A percentile compares a stretch with the other conserved stretches of the same genome.
phyloP scores from a whole-genome alignment of 2,113 vertebrate species.

The Steatornis caripensis region DNA sequence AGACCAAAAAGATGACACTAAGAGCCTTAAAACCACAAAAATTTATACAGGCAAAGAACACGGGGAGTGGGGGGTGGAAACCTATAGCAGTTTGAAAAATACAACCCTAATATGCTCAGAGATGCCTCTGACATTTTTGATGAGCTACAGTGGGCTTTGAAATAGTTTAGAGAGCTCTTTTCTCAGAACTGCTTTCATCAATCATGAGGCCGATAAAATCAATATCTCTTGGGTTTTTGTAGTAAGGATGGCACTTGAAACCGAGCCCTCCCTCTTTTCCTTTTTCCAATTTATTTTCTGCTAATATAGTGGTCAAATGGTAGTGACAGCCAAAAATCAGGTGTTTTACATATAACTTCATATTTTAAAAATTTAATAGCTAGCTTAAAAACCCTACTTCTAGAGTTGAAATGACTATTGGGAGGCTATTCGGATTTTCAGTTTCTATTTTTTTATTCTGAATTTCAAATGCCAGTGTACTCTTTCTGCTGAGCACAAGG shows the following conservation, averaged over 20 bases:
- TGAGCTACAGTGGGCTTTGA: conserved; percentile 35
- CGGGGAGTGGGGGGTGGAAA: background rate
- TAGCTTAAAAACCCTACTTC: background rate
- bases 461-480: background rate
- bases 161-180: conserved; percentile 48
- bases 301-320: background rate
- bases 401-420: background rate
- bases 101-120: background rate
- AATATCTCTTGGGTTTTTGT: conserved; percentile 9
- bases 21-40: background rate
- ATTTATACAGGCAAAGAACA: background rate
- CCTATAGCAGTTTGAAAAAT: background rate
- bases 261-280: background rate
- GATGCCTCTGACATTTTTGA: conserved; percentile 4
- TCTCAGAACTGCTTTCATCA: conserved; percentile 42
- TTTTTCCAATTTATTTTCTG: background rate
- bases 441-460: background rate
- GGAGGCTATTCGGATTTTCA: background rate
- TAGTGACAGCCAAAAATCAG: background rate
- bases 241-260: conserved; percentile 20
- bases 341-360: background rate
- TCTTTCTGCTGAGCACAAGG: background rate
- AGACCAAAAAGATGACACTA: background rate
- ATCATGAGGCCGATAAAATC: conserved; percentile 38
- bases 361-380: background rate